Evolutionary conservation across 2,888 invertebrate genomes (phyloP), one percentile per base, ranked within the genome.

Genomic region (Craniophora ligustri): DNA sequence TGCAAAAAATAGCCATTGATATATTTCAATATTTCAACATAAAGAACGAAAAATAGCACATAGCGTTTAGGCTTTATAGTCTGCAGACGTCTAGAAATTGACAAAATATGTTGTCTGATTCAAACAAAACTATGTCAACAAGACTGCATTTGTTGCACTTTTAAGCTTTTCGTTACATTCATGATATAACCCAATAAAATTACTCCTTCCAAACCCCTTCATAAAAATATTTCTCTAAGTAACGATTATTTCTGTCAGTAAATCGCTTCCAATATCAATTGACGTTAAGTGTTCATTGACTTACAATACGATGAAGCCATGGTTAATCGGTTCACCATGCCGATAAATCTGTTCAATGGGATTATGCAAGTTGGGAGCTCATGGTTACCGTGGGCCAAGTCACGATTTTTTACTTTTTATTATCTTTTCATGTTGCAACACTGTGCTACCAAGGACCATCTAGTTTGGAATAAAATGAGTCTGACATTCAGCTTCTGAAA

Each of bases 311-410:
- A 74, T 57, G 72, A 72, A 75, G 61, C 64, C 68, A 58, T 68
- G 66, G 50, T 47, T 69, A 72, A 59, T 72, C 66, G 60, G 67
- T 72, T 73, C 55, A 61, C 67, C 72, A 69, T 67, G 62, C 49
- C 56, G 67, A 67, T 72, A 63, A 72, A 73, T 61, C 42, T 54
- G 47, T 46, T 64, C 53, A 67, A 69, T 66, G 55, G 56, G 63
- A 67, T 72, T 73, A 69, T 63, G 59, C 69, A 73, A 73, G 48
- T 23, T 34, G 30, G 49, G 36, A 62, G 35, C 53, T 18, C 11
- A 47, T 54, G 53, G 54, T 61, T 59, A 54, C 40, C 34, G 50
- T 35, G 49, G 38, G 34, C 7, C n/a, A 16, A 44, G 31, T 34
- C 64, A 68, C 64, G 69, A 65, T 16, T 36, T 65, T n/a, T 56